phyloP scores from a whole-genome alignment of 2,113 vertebrate genomes.

The Ictalurus furcatus region DNA sequence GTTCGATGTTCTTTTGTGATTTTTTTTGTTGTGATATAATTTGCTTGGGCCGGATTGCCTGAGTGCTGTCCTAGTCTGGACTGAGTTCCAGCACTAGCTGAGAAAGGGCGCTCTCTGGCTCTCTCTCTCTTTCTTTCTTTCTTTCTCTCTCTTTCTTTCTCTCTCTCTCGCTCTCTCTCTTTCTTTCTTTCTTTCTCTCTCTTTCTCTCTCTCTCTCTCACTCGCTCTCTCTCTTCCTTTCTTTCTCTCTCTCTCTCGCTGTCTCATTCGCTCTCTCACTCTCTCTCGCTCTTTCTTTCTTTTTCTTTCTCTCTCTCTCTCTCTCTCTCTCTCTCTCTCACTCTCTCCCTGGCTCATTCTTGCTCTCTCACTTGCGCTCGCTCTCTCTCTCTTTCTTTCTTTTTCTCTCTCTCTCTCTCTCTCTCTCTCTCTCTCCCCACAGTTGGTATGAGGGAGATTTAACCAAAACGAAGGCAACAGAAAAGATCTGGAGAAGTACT shows the following conservation, averaged over 20 bases:
- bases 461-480: constrained; percentile 31
- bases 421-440: constrained; percentile 19
- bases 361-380: too few relatives aligned
- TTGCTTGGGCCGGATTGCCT: too few relatives aligned
- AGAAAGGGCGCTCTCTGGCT: too few relatives aligned
- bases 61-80: too few relatives aligned
- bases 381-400: neutral
- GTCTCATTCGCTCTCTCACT: neutral
- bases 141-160: constrained; percentile 21
- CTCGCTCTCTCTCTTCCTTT: constrained; percentile 15
- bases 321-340: constrained; percentile 9
- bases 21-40: too few relatives aligned
- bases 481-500: constrained; percentile 59
- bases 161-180: neutral
- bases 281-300: neutral
- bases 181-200: constrained; percentile 25
- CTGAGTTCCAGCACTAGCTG: too few relatives aligned
- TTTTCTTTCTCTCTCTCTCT: neutral
- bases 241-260: constrained; percentile 17
- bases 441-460: constrained; percentile 56
- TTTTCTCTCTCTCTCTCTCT: constrained; percentile 20
- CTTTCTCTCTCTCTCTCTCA: neutral
- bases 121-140: neutral
- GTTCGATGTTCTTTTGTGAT: too few relatives aligned
- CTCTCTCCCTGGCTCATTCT: neutral